A percentile compares a stretch with the other conserved stretches of the same genome.
Evolutionary conservation across 2,888 invertebrate species (phyloP).

Genomic region (Acanthococcus lagerstroemiae): DNA sequence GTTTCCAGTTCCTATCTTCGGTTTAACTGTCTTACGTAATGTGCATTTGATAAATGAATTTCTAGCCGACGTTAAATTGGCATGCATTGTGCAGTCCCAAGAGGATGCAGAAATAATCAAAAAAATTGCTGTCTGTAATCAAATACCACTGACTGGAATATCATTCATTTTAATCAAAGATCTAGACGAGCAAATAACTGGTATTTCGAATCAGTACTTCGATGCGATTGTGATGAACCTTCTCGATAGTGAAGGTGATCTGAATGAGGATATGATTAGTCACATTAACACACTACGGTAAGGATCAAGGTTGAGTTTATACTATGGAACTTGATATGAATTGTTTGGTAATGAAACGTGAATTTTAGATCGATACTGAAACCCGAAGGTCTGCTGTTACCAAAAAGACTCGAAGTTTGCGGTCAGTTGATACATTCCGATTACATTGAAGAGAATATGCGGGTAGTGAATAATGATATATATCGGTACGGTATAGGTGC

Average conservation of each 20-base stretch:
- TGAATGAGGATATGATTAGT: slow-evolving; percentile 43
- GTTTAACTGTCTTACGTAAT: slow-evolving; percentile 42
- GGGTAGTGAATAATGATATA: slow-evolving; percentile 15
- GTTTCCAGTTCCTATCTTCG: slow-evolving; percentile 54
- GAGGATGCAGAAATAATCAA: slow-evolving; percentile 42
- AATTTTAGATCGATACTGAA: slow-evolving; percentile 39
- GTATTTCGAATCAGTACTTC: slow-evolving; percentile 40
- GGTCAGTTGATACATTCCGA: slow-evolving; percentile 50
- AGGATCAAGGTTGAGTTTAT: too few relatives aligned
- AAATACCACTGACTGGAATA: slow-evolving; percentile 43
- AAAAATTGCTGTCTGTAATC: slow-evolving; percentile 44
- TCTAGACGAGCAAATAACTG: slow-evolving; percentile 30
- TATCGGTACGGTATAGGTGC: slow-evolving; percentile 11
- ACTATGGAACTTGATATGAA: too few relatives aligned
- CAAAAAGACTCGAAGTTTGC: slow-evolving; percentile 46
- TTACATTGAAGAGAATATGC: slow-evolving; percentile 22
- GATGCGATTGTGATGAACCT: slow-evolving; percentile 50
- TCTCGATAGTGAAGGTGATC: slow-evolving; percentile 50
- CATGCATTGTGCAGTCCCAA: slow-evolving; percentile 45
- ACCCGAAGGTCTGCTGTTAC: slow-evolving; percentile 47
- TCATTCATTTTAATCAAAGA: slow-evolving; percentile 42
- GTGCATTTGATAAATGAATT: slow-evolving; percentile 42
- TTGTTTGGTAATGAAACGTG: not conserved
- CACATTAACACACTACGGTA: slow-evolving; percentile 36
- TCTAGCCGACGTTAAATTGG: slow-evolving; percentile 40